phyloP scores from a whole-genome alignment of 2,113 vertebrate species.

The Coturnix japonica region DNA sequence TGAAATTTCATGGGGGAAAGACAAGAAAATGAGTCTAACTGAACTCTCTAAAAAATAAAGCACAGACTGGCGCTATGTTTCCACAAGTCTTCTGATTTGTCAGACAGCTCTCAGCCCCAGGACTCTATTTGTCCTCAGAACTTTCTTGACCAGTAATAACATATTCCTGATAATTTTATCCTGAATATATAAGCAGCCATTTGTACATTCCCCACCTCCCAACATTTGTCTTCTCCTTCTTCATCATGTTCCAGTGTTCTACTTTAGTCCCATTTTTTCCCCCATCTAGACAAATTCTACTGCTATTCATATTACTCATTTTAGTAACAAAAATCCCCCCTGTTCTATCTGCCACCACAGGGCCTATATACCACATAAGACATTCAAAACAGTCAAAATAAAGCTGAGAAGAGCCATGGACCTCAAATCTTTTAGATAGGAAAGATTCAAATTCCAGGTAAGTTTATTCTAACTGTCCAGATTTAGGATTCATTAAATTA shows the following conservation, averaged over 20 bases:
- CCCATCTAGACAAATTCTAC: conserved; percentile 28
- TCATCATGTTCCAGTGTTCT: neutral
- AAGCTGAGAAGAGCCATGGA: neutral
- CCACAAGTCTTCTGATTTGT: neutral
- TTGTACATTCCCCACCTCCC: neutral
- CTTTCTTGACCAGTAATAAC: neutral
- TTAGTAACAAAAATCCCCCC: conserved; percentile 15
- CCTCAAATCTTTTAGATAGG: neutral
- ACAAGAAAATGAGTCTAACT: neutral
- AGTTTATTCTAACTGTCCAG: neutral
- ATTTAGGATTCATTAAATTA: neutral
- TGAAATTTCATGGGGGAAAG: neutral
- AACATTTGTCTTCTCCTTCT: neutral
- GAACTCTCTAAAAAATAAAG: neutral
- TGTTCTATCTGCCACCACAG: neutral
- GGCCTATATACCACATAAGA: neutral
- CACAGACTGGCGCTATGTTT: neutral
- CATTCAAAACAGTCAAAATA: neutral
- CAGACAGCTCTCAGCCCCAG: neutral
- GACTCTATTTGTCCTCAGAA: neutral
- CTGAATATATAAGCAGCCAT: neutral
- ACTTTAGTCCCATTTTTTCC: neutral
- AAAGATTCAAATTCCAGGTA: neutral
- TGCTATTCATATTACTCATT: neutral
- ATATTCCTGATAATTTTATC: neutral